Base-by-base conservation (phyloP, 2,888 invertebrate genomes). In the Autographa pulchrina region DNA sequence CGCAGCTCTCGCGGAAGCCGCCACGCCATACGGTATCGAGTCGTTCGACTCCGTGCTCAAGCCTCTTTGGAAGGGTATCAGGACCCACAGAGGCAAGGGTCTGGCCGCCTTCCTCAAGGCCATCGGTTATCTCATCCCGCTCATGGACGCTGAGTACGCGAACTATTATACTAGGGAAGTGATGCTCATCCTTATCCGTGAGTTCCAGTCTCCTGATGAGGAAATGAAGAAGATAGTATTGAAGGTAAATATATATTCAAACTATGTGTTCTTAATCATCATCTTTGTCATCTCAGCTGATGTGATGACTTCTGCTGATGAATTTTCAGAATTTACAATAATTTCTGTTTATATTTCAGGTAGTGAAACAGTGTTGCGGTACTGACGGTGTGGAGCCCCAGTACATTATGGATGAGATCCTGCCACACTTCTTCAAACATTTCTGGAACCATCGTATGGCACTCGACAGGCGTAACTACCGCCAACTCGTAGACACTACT, bases 361-460 rank as follows among this genome's bases (percentile, higher is more conserved):
- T 99, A 75, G 99, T 99, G 74, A 99, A 99, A 93, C 99, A 99
- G 94, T 99, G 99, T 94, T 99, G 99, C 91, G 99, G 99, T 13
- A 99, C 99, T 0, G 99, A 99, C 92, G 99, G 99, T 97, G 99
- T 99, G 65, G 99, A 99, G 92, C 98, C 99, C 0, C 99, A 99
- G 89, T 99, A 99, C 89, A 99, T 99, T 83, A 99, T 99, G 95
- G 99, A 99, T 86, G 99, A 99, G 92, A 99, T 99, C 85, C 96
- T 99, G 83, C 99, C 99, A 0, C 99, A 99, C 88, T 99, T 99
- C 95, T 99, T 99, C 96, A 99, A 99, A 93, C 99, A 99, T 93
- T 99, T 99, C 95, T 99, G 99, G 99, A 99, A 99, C 92, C 99
- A 99, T 91, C 97, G 99, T 80, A 99, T 99, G 99, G 99, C 99